These are phyloP conservation scores for Acronicta aceris DNA, from an alignment of 2,888 invertebrate species.

Conservation along the genomic window DNA sequence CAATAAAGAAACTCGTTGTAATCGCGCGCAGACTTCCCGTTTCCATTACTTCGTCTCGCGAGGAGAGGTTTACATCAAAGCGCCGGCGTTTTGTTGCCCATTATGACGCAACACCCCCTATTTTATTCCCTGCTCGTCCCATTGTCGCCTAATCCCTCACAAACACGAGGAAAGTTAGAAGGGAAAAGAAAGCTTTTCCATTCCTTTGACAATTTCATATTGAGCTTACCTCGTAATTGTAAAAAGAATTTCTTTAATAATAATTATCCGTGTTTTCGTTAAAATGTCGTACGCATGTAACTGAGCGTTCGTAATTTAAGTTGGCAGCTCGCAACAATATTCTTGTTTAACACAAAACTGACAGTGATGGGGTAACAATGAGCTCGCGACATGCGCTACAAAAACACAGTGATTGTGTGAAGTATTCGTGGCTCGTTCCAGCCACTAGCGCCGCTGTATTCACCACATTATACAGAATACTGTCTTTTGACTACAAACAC, in stretches of 20 bases:
- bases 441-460: not conserved
- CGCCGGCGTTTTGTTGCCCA: slow-evolving; percentile 27
- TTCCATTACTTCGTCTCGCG: not conserved
- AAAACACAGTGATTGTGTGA: slow-evolving; percentile 2
- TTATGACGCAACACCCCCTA: slow-evolving; percentile 15
- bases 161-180: slow-evolving; percentile 1
- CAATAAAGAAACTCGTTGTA: not conserved
- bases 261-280: not conserved
- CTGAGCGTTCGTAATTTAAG: slow-evolving; percentile 13
- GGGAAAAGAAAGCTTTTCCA: not conserved
- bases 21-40: not conserved
- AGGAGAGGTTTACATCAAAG: slow-evolving; percentile 25
- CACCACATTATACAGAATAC: not conserved
- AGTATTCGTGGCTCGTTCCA: not conserved
- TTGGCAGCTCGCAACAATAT: slow-evolving; percentile 22
- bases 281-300: slow-evolving; percentile 4
- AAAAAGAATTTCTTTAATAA: slow-evolving; percentile 3
- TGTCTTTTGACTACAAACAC: not conserved
- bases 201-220: slow-evolving; percentile 5
- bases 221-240: slow-evolving; percentile 1
- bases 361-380: slow-evolving; percentile 15
- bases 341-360: slow-evolving; percentile 5
- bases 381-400: not conserved
- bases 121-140: slow-evolving; percentile 11
- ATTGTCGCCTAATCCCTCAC: slow-evolving; percentile 13